Evolutionary conservation across 2,888 invertebrate species (phyloP), one percentile per base, ranked within the genome.

Genomic region (Macropis europaea): DNA sequence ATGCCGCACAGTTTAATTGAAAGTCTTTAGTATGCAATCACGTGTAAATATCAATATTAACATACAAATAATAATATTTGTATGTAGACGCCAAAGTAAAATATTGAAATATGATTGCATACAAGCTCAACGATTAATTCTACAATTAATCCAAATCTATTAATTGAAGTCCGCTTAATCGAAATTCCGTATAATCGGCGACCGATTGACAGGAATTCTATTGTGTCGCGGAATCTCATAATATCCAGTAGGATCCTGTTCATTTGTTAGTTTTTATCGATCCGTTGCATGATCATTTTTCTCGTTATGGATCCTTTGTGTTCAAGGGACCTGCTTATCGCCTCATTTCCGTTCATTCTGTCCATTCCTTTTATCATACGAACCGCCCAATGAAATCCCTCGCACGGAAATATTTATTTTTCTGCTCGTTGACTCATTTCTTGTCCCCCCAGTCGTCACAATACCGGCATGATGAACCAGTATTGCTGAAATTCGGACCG

Each of bases 401-500:
- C 43, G 6, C 13, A 40, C 40, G 64, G 54, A 56, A 62, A 56
- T 73, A 64, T 47, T 61, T 52, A 57, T 61, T 73, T 73, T 62
- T 50, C 56, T 22, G 30, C 11, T 63, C 28, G 50, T 54, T 45
- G 53, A 61, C 64, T 62, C 73, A 52, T 69, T 76, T 50, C 68
- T 77, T 73, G 57, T 30, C 57, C 26, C 38, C 32, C 53, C 76
- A 30, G 76, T 78, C 79, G 73, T 68, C 73, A 76, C 79, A 78
- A 81, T 68, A 63, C 50, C 42, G 64, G 57, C 59, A 75, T 77
- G 82, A 82, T 79, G 73, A 63, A 73, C 68, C 70, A 66, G 42
- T 66, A 69, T 67, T 71, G 69, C 60, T 40, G 67, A 75, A 82
- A 78, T 72, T 75, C 75, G 74, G 74, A 74, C 75, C 79, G 82